A percentile compares a stretch with the other conserved stretches of the same genome.
These are phyloP conservation scores for Isoperla grammatica DNA, from an alignment of 2,888 invertebrate species.

Conservation along the genomic window DNA sequence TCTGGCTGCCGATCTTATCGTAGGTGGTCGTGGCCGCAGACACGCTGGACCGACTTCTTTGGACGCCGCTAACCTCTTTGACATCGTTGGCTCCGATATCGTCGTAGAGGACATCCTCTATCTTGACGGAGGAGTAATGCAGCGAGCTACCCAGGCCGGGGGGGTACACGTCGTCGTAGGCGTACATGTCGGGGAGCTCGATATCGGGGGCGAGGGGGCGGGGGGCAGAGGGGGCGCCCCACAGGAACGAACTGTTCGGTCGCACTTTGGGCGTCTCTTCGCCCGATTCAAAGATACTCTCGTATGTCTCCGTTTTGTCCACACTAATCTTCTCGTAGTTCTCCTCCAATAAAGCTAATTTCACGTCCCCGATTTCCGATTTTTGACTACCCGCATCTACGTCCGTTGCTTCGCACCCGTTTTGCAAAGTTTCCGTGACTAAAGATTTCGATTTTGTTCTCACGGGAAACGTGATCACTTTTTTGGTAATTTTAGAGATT, in stretches of 20 bases:
- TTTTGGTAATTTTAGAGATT: no score
- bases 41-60: no score
- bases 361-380: background rate
- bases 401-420: no score
- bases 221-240: conserved; percentile 41
- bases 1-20: background rate
- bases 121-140: background rate
- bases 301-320: background rate
- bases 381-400: background rate
- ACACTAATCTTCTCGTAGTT: background rate
- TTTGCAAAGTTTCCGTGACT: no score
- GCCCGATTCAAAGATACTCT: background rate
- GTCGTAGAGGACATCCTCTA: conserved; percentile 24
- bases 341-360: background rate
- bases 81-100: conserved; percentile 23
- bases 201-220: background rate
- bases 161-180: conserved; percentile 22
- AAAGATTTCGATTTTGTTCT: no score
- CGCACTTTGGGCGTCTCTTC: conserved; percentile 34
- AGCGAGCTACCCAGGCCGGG: background rate
- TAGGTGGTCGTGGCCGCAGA: no score
- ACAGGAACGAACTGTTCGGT: conserved; percentile 63
- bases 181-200: conserved; percentile 1
- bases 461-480: no score
- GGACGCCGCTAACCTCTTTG: no score